Base-by-base conservation (phyloP, 2,797 vertebrate genomes). In the Sebastes iracundus region DNA sequence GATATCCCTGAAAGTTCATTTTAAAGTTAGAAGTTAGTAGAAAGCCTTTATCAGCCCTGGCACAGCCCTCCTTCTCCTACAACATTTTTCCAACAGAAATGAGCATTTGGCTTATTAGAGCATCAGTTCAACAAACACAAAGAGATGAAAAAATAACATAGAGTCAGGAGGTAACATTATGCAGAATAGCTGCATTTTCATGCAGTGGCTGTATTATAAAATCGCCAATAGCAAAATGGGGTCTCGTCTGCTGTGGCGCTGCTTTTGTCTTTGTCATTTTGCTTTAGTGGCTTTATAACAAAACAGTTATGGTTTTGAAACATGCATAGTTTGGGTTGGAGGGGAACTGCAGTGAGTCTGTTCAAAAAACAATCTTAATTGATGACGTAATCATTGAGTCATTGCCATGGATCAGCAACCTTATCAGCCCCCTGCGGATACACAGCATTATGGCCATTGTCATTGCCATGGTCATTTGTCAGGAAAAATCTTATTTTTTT, bases 321-420 rank as follows among this genome's bases (percentile, higher is more conserved):
- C 2, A 2, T 53, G 7, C 27, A 56, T 28, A 55, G 58, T 76
- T 72, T 23, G 20, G 23, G 11, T 46, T 12, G 25, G 8, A 70
- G n/a, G 25, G 11, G 79, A 53, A n/a, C 30, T 2, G 23, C 35
- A 62, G 32, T 11, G 20, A 49, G 9, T 68, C 28, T 52, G 32
- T 61, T 30, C 11, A 56, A 33, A 46, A 33, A 75, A 61, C 7
- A 33, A 14, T 62, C 14, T 0, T 11, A 65, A 80, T n/a, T 62
- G 52, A 83, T 74, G 66, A 49, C 3, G 10, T 42, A 16, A 63
- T 80, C 42, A 75, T 7, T 72, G 64, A 77, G 61, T 74, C 68
- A 56, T 13, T 32, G 46, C 14, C 8, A 28, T 27, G 63, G 27
- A 72, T 74, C 52, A 81, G 12, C 38, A 58, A 20, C 23, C 30